These are phyloP conservation scores for Lasioglossum leucozonium DNA, from an alignment of 2,888 invertebrate genomes.

Conservation along the genomic window DNA sequence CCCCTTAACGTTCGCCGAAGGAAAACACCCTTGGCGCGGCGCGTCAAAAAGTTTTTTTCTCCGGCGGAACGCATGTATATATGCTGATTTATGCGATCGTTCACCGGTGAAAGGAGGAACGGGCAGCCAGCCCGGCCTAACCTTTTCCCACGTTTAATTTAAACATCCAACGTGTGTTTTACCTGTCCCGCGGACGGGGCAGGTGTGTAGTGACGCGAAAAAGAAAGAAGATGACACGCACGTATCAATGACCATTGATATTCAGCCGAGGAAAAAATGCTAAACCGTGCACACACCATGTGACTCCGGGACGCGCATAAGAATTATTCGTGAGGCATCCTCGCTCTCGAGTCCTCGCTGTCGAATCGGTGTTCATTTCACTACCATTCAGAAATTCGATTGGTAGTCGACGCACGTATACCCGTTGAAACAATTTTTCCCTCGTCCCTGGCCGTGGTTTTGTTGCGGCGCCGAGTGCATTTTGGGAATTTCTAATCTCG, in stretches of 20 bases:
- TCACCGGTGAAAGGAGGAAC: slow-evolving; percentile 70
- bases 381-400: not conserved
- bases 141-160: slow-evolving; percentile 70
- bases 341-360: not conserved
- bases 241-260: slow-evolving; percentile 66
- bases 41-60: slow-evolving; percentile 78
- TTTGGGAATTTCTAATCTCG: slow-evolving; percentile 6
- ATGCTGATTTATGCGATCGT: slow-evolving; percentile 81
- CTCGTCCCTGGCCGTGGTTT: not conserved
- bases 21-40: slow-evolving; percentile 69
- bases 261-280: slow-evolving; percentile 56
- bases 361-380: not conserved
- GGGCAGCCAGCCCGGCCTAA: slow-evolving; percentile 60
- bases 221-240: slow-evolving; percentile 66
- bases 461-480: not conserved
- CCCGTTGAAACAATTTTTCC: slow-evolving; percentile 13
- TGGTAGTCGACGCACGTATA: not conserved
- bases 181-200: slow-evolving; percentile 61
- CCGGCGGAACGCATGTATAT: slow-evolving; percentile 81
- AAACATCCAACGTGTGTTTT: slow-evolving; percentile 61
- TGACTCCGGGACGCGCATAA: slow-evolving; percentile 10
- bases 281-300: slow-evolving; percentile 28
- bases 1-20: slow-evolving; percentile 69
- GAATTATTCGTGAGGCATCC: slow-evolving; percentile 3
- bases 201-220: slow-evolving; percentile 70